Base-by-base conservation (phyloP, 2,888 invertebrate genomes). In the Temnothorax unifasciatus region DNA sequence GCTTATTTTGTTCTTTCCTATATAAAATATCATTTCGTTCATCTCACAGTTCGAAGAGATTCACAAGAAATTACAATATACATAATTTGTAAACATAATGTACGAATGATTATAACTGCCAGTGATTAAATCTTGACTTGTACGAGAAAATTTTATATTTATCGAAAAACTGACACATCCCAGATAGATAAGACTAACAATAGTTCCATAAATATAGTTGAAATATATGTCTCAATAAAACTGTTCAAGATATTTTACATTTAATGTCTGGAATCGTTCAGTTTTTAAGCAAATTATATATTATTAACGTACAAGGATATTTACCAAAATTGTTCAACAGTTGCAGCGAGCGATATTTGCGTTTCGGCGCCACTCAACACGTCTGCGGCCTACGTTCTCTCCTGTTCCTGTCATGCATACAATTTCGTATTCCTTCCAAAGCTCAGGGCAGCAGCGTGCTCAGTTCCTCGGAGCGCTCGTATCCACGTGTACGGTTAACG, bases 391-490 rank as follows among this genome's bases (percentile, higher is more conserved):
- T 90, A 95, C 92, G 93, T 94, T 29, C 29, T 29, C 93, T 93
- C 95, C 94, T 91, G 92, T 91, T 92, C 95, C 95, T 94, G 95
- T 94, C 95, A 95, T 95, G 94, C 95, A 95, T 95, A 93, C 93
- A 94, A 91, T 91, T 94, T 95, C 91, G 92, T 88, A 87, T 89
- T 90, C 92, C 89, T 90, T 90, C 88, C 86, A 85, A 90, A 89
- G 87, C 89, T 89, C 85, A 90, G 75, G 89, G 89, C 75, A 88
- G 83, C 76, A 88, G 21, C 34, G 34, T 81, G 47, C 29, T 74
- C 61, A 71, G 68, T 79, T 81, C 69, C 68, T 57, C 59, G 73
- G 61, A 63, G 76, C 85, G 57, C 57, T 64, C 82, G 41, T 85
- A 61, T 83, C 63, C 59, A 87, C 21, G 63, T 69, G 25, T 50